Conservation (phyloP, 37 sponge, comb jelly and placozoan genomes). For the Dysidea cf. avara region DNA sequence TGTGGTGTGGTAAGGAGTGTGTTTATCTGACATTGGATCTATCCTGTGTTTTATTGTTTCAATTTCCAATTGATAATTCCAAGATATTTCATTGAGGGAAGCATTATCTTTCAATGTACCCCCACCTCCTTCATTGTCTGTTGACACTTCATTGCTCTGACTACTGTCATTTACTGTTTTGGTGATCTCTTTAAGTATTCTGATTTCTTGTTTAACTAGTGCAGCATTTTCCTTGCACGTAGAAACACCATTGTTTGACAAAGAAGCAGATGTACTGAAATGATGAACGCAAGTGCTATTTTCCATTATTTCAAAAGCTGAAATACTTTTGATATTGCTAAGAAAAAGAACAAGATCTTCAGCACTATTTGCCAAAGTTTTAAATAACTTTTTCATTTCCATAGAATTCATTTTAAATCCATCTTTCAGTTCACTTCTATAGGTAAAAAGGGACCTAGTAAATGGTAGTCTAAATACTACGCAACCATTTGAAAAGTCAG, state of each 20-base stretch:
- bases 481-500: conserved; percentile 22
- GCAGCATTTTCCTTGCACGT: not conserved
- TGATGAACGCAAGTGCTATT: conserved; percentile 29
- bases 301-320: conserved; percentile 47
- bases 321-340: conserved; percentile 45
- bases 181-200: not conserved
- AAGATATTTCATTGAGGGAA: no score
- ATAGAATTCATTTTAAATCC: conserved; percentile 1
- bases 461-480: conserved; percentile 61
- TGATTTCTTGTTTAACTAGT: not conserved
- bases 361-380: conserved; percentile 1
- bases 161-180: no score
- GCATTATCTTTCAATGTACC: no score
- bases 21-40: no score
- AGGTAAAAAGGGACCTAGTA: conserved; percentile 6
- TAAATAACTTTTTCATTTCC: conserved; percentile 8
- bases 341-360: conserved; percentile 58
- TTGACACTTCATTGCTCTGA: no score
- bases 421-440: not conserved
- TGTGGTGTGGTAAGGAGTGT: no score
- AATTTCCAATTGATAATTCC: no score
- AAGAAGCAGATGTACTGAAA: conserved; percentile 17
- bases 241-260: not conserved
- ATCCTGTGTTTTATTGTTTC: no score
- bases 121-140: no score